These are phyloP conservation scores for Oriolus oriolus DNA, from an alignment of 2,113 vertebrate species.

Conservation along the genomic window DNA sequence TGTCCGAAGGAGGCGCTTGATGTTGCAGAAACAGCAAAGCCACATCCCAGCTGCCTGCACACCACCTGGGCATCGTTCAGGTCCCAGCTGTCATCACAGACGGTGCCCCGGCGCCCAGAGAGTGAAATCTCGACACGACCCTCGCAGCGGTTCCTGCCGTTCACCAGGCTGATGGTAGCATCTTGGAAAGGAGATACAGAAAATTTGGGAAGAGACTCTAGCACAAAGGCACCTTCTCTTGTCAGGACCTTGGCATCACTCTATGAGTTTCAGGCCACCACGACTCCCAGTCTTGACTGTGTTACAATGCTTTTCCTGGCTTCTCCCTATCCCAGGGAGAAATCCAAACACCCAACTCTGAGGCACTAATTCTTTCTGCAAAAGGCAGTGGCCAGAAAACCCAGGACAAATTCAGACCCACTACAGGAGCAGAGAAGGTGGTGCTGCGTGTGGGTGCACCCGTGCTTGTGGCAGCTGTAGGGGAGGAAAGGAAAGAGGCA, in stretches of 20 bases:
- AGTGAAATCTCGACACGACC: slow-evolving; percentile 8
- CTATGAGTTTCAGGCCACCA: accelerated
- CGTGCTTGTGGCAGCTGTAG: too few species aligned
- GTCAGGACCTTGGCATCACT: accelerated
- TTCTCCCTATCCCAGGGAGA: accelerated
- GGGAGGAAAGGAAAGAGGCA: too few species aligned
- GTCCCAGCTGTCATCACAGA: slow-evolving; percentile 61
- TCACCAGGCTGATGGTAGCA: neutral
- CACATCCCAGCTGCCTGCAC: slow-evolving; percentile 58
- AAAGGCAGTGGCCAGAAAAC: too few species aligned
- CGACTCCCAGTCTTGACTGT: too few species aligned
- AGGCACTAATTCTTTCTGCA: too few species aligned
- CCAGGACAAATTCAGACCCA: too few species aligned
- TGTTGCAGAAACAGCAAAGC: neutral
- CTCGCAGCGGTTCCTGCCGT: neutral
- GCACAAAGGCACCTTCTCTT: neutral
- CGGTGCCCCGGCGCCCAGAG: neutral
- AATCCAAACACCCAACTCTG: too few species aligned
- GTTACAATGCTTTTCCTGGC: accelerated
- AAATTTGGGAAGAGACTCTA: accelerated
- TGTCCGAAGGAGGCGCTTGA: slow-evolving; percentile 26
- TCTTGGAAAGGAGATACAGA: neutral
- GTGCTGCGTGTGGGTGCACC: too few species aligned
- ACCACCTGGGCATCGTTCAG: neutral
- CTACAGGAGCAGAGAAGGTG: too few species aligned